Base-by-base conservation (phyloP, 2,888 invertebrate genomes). In the Neoitamus cyanurus region DNA sequence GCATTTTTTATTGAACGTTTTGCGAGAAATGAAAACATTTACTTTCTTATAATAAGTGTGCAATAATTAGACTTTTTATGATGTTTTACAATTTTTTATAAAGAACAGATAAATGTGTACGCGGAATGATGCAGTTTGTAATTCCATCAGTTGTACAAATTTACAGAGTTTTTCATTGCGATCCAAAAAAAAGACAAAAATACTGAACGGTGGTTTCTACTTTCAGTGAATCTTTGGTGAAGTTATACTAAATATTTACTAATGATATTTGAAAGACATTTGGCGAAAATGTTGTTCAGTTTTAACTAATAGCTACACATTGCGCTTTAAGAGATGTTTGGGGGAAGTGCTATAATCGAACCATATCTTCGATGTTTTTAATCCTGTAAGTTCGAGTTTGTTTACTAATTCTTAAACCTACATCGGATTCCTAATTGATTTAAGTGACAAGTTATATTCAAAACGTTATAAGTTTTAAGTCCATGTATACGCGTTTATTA, bases 51-150 rank as follows among this genome's bases (percentile, higher is more conserved):
- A 70, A 70, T 73, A 42, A 75, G 75, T 75, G 48, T 78, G 78
- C 48, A 78, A 78, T 78, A 78, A 48, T 78, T 78, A 78, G 78
- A 28, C 7, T 78, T 78, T 78, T 78, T 78, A 78, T 75, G 75
- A 75, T 78, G 15, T 78, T 78, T 78, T 78, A 78, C 78, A 78
- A 58, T 48, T 78, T 78, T 78, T 34, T 78, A 78, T 46, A 48
- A 58, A 42, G 42, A 37, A 15, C 58, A 58, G 58, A 31, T 4
- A 58, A 34, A 28, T 28, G 68, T 30, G 73, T 77, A 77, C 30
- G 78, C 6, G 48, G 30, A 78, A 78, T 28, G 48, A 58, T 78
- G 46, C 42, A 78, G 15, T 58, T 78, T 78, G 28, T 78, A 34
- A 78, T 48, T 48, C 28, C 20, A 42, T 75, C 42, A n/a, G 34